phyloP scores from a whole-genome alignment of 1,140 invertebrate genomes.

The Thaumetopoea pityocampa region DNA sequence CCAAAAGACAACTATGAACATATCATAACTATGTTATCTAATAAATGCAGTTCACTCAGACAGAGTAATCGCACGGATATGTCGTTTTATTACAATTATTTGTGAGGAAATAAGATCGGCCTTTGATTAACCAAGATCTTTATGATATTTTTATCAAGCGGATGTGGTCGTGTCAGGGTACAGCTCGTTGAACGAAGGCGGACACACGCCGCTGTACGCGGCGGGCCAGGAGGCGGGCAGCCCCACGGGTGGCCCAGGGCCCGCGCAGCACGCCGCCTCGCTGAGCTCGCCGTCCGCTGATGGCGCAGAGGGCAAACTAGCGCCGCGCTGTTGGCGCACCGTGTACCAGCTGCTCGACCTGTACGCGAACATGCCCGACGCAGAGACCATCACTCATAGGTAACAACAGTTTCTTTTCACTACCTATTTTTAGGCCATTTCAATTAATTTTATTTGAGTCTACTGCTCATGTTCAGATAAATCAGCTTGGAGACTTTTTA shows the following conservation, averaged over 20 bases:
- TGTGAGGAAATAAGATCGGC: too few relatives aligned
- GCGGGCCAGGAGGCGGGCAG: slow-evolving; percentile 22
- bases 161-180: slow-evolving; percentile 66
- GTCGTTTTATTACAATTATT: too few relatives aligned
- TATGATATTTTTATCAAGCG: too few relatives aligned
- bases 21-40: too few relatives aligned
- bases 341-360: slow-evolving; percentile 94
- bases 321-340: slow-evolving; percentile 94
- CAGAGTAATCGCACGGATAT: too few relatives aligned
- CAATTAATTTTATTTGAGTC: not conserved
- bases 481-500: too few relatives aligned
- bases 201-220: slow-evolving; percentile 83
- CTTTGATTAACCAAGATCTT: too few relatives aligned
- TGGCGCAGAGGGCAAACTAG: slow-evolving; percentile 68
- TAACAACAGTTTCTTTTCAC: slow-evolving; percentile 11
- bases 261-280: slow-evolving; percentile 51
- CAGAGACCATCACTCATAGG: slow-evolving; percentile 88
- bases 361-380: slow-evolving; percentile 95
- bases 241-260: slow-evolving; percentile 24
- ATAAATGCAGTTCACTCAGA: too few relatives aligned
- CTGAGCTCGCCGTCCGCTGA: slow-evolving; percentile 31
- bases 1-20: too few relatives aligned
- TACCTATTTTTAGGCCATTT: not conserved
- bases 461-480: too few relatives aligned
- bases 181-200: slow-evolving; percentile 82